Evolutionary conservation across 2,888 invertebrate species (phyloP).

Genomic region (Hyppa rectilinea): DNA sequence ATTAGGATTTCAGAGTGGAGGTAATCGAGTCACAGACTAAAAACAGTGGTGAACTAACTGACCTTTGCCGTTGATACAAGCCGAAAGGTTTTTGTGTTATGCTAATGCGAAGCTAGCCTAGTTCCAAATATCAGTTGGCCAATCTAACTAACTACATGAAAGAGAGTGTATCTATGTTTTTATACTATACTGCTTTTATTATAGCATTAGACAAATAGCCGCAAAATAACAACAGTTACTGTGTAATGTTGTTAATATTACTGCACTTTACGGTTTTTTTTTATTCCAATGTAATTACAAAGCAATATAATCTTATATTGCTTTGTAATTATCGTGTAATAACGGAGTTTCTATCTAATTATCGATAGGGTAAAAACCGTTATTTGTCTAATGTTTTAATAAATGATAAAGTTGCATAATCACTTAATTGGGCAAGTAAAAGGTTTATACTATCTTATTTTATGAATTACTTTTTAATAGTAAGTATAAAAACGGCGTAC

Average conservation of each 20-base stretch:
- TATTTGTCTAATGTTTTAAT: too few relatives aligned
- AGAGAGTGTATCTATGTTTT: conserved; percentile 24
- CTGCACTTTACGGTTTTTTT: too few relatives aligned
- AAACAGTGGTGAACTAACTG: conserved; percentile 20
- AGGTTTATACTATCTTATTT: background rate
- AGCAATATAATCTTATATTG: too few relatives aligned
- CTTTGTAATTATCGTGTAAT: too few relatives aligned
- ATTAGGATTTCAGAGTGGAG: conserved; percentile 7
- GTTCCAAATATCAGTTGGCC: conserved; percentile 53
- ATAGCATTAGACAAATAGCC: too few relatives aligned
- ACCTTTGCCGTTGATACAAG: conserved; percentile 44
- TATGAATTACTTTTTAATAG: too few relatives aligned
- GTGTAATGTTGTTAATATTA: too few relatives aligned
- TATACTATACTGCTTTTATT: too few relatives aligned
- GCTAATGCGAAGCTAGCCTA: conserved; percentile 56
- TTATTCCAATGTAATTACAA: too few relatives aligned
- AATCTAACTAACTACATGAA: conserved; percentile 48
- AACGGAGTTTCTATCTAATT: too few relatives aligned
- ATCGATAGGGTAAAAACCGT: too few relatives aligned
- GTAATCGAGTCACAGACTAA: conserved; percentile 18
- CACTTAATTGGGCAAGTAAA: background rate
- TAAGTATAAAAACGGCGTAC: background rate
- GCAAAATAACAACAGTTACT: too few relatives aligned
- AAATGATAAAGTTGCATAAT: conserved; percentile 22
- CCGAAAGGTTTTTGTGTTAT: conserved; percentile 52